These are phyloP conservation scores for Mormyrops boulengeri DNA, from an alignment of 2,797 vertebrate species.

Conservation along the genomic window DNA sequence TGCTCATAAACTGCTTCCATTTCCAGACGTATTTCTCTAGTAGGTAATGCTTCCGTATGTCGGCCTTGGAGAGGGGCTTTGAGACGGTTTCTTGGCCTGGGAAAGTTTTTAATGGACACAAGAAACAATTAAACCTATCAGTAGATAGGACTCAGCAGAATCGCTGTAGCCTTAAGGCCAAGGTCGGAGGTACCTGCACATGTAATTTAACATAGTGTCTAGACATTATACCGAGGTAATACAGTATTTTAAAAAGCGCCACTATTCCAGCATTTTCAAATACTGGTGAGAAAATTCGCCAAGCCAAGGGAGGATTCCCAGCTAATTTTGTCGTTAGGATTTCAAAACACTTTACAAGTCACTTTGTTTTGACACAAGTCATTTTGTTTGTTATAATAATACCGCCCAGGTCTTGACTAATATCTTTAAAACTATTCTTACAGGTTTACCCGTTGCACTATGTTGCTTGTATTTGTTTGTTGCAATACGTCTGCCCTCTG, in stretches of 20 bases:
- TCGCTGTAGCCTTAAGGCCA: no score
- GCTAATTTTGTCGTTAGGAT: neutral
- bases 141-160: no score
- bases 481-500: neutral
- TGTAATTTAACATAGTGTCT: neutral
- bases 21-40: constrained; percentile 95
- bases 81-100: constrained; percentile 70
- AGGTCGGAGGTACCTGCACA: neutral
- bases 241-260: neutral
- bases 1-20: constrained; percentile 92
- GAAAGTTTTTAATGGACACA: neutral
- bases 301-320: neutral
- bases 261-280: neutral
- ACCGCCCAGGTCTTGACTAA: neutral
- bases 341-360: neutral
- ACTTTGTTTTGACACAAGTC: neutral
- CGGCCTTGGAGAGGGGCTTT: constrained; percentile 78
- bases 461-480: neutral
- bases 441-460: neutral
- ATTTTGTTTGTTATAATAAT: neutral
- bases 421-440: neutral
- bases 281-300: neutral
- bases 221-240: neutral
- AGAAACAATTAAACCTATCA: no score
- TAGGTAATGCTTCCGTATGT: constrained; percentile 83